phyloP scores from a whole-genome alignment of 2,113 vertebrate genomes.

The Marcusenius ussheri region DNA sequence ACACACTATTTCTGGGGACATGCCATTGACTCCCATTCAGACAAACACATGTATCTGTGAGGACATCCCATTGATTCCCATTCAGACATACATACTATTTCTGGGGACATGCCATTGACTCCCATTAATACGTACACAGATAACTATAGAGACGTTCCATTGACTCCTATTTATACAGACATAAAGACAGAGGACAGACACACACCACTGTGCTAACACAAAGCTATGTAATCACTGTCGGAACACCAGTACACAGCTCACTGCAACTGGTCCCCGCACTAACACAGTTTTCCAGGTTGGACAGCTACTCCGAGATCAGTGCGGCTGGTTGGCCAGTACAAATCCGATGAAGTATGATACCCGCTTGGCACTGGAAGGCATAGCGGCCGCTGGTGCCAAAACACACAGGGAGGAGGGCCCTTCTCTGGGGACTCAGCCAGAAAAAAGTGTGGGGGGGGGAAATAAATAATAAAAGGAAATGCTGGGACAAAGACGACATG shows the following conservation, averaged over 20 bases:
- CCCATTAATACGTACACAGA: too few relatives aligned
- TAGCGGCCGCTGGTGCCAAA: not conserved
- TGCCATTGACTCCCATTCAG: not conserved
- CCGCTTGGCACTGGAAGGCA: not conserved
- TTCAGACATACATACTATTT: not conserved
- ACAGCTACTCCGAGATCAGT: not conserved
- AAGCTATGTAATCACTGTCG: not conserved
- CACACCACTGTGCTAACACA: not conserved
- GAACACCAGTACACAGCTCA: not conserved
- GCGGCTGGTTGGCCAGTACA: not conserved
- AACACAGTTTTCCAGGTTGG: not conserved
- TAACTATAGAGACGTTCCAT: not conserved
- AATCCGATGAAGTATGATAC: not conserved
- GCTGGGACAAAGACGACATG: not conserved
- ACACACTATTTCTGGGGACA: not conserved
- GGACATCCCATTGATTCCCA: not conserved
- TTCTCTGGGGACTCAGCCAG: slow-evolving; percentile 6
- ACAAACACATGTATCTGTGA: not conserved
- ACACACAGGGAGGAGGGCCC: not conserved
- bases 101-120: not conserved
- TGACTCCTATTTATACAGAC: not conserved
- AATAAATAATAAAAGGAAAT: not conserved
- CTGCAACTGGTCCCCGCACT: not conserved
- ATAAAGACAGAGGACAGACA: not conserved
- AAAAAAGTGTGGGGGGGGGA: not conserved